Conservation (phyloP, 2,888 invertebrate species). For the Exephanes ischioxanthus region DNA sequence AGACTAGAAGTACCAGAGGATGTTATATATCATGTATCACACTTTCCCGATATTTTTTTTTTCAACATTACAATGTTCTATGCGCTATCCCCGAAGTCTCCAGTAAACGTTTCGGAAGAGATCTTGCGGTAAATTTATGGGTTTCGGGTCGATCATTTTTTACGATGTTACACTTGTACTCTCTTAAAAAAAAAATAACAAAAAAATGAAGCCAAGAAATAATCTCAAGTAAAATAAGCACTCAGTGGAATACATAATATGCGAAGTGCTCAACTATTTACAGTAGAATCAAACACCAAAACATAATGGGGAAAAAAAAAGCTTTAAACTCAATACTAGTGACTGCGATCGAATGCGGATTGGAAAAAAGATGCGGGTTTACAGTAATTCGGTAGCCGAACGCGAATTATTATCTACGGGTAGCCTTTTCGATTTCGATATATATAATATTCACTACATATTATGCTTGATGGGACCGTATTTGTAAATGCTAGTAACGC, state of each 20-base stretch:
- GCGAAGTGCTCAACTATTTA: conserved; percentile 61
- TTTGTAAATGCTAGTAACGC: conserved; percentile 57
- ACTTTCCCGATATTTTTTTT: conserved; percentile 58
- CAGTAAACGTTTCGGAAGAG: conserved; percentile 29
- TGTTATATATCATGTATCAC: conserved; percentile 66
- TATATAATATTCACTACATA: conserved; percentile 31
- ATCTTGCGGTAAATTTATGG: conserved; percentile 27
- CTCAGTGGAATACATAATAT: conserved; percentile 51
- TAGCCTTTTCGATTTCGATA: conserved; percentile 47
- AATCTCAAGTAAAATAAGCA: conserved; percentile 33
- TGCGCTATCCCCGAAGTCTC: conserved; percentile 28
- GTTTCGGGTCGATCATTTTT: background rate
- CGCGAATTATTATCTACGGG: conserved; percentile 43
- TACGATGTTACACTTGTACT: background rate
- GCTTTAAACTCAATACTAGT: conserved; percentile 25
- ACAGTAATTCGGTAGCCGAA: conserved; percentile 48
- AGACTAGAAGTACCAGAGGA: conserved; percentile 75
- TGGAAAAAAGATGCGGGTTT: conserved; percentile 37
- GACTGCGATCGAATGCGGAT: conserved; percentile 29
- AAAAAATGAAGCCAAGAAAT: conserved; percentile 19
- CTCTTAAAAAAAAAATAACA: conserved; percentile 5
- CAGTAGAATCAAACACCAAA: conserved; percentile 55
- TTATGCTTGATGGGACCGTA: conserved; percentile 39
- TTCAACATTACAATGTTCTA: conserved; percentile 48
- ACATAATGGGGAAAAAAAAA: conserved; percentile 30